Evolutionary conservation across 2,888 invertebrate species (phyloP).

Genomic region (Diogma glabrata): DNA sequence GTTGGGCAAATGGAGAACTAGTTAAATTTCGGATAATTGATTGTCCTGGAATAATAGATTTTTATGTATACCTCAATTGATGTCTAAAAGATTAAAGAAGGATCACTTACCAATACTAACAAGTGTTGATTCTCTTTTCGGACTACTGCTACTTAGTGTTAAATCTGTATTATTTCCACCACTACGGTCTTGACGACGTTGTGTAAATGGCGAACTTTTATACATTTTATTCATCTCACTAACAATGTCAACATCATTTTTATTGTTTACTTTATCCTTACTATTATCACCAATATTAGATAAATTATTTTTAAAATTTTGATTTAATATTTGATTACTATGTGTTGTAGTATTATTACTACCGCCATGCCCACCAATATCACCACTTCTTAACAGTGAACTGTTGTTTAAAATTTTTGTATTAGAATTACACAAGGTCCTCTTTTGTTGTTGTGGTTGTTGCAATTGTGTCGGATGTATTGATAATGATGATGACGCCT

Average conservation of each 20-base stretch:
- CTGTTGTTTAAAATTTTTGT: too few species aligned
- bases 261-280: constrained; percentile 15
- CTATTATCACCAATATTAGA: constrained; percentile 14
- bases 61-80: too few species aligned
- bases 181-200: constrained; percentile 5
- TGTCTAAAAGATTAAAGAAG: constrained; percentile 6
- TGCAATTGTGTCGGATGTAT: constrained; percentile 5
- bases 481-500: constrained; percentile 7
- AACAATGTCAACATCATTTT: constrained; percentile 23
- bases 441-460: constrained; percentile 12
- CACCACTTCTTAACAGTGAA: too few species aligned
- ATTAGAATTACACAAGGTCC: too few species aligned
- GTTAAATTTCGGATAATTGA: constrained; percentile 32
- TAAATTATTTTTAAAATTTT: background rate
- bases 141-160: constrained; percentile 20
- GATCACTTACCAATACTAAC: constrained; percentile 30
- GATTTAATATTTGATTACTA: background rate
- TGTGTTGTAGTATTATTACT: background rate
- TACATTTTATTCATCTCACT: constrained; percentile 26
- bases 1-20: constrained; percentile 35
- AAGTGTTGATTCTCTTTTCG: constrained; percentile 34
- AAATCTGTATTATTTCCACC: constrained; percentile 13
- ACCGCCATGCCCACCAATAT: background rate
- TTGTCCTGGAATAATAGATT: constrained; percentile 26
- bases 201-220: constrained; percentile 32